Conservation (phyloP, 2,113 vertebrate species). For the Cinclus cinclus region DNA sequence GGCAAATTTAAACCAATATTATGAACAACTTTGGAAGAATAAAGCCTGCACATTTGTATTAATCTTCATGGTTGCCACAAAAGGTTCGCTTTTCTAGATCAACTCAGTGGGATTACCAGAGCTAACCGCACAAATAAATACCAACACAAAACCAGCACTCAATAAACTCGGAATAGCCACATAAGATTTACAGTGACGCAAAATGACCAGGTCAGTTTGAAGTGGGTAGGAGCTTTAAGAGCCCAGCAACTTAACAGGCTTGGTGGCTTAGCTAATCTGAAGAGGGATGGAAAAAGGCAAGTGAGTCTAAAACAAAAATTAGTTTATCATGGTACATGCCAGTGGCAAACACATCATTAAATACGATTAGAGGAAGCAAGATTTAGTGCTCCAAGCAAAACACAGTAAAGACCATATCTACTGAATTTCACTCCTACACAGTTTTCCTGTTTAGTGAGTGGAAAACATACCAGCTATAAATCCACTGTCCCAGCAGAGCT, state of each 20-base stretch:
- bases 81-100: background rate
- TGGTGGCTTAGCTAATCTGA: background rate
- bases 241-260: background rate
- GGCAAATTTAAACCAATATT: background rate
- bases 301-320: background rate
- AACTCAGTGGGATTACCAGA: background rate
- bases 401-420: background rate
- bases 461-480: background rate
- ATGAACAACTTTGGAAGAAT: background rate
- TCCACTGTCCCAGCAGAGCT: background rate
- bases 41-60: background rate
- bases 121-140: background rate
- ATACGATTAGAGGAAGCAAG: background rate
- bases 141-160: background rate
- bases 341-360: background rate
- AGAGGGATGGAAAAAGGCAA: background rate
- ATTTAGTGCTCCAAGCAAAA: background rate
- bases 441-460: background rate
- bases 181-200: background rate
- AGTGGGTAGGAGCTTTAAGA: background rate
- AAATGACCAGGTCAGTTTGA: fast-evolving
- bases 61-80: background rate
- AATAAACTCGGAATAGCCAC: background rate
- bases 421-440: background rate
- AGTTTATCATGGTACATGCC: background rate